A percentile compares a stretch with the other conserved stretches of the same genome.
These are phyloP conservation scores for Eueides isabella DNA, from an alignment of 1,140 invertebrate species.

Conservation along the genomic window DNA sequence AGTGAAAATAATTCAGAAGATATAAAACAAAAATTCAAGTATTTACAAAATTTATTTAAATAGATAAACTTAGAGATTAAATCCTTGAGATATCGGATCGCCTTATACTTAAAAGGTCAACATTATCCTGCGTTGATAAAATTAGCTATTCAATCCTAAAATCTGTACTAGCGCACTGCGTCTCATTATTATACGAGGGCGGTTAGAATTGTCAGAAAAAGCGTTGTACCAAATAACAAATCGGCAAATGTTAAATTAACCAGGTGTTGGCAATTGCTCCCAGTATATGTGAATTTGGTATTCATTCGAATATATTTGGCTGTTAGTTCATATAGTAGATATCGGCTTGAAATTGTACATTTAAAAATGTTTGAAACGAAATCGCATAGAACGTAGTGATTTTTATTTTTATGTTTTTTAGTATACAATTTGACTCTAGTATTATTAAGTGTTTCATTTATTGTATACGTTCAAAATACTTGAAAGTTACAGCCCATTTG, in stretches of 20 bases:
- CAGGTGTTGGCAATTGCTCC: constrained; percentile 47
- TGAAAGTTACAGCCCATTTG: not conserved
- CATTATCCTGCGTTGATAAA: not conserved
- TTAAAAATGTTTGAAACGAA: not conserved
- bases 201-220: constrained; percentile 20
- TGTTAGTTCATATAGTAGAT: constrained; percentile 5
- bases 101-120: not conserved
- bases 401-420: not conserved
- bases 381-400: not conserved
- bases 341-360: not conserved
- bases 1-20: no score
- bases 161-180: constrained; percentile 56
- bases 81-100: not conserved
- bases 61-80: no score
- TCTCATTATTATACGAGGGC: constrained; percentile 48
- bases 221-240: constrained; percentile 29
- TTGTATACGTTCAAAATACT: not conserved
- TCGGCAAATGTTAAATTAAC: constrained; percentile 38
- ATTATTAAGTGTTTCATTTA: no score
- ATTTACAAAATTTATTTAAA: no score
- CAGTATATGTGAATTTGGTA: constrained; percentile 41
- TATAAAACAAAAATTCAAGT: no score
- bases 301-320: constrained; percentile 40
- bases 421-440: not conserved
- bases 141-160: constrained; percentile 19